Evolutionary conservation across 2,113 vertebrate genomes (phyloP), one percentile per base, ranked within the genome.

Genomic region (Thamnaconus septentrionalis): DNA sequence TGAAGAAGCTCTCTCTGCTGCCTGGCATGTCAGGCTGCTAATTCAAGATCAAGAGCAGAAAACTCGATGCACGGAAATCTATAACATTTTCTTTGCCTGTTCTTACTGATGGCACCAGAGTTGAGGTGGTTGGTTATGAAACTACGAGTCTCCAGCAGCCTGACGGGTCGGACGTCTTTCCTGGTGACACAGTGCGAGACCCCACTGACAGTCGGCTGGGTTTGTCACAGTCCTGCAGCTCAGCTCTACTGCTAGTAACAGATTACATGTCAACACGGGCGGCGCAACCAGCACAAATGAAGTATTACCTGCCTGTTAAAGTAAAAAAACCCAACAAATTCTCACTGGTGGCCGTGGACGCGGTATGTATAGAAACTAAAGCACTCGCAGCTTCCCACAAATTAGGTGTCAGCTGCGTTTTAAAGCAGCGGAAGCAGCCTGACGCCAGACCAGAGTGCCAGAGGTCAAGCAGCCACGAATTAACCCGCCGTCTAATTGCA

Each of bases 221-320:
- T 9, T 50, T 57, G 46, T 46, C 4, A 3, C 10, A 6, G 6
- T 3, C 7, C 42, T 40, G n/a, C n/a, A n/a, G 4, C 47, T 42
- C 61, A 40, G 48, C n/a, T n/a, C n/a, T n/a, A n/a, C 53, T 59
- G 8, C 41, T 50, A 58, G 69, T 67, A 75, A 73, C 50, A 61
- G 73, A 85, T 76, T 60, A 74, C 69, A 65, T 56, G 77, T 65
- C 77, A 63, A 47, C 3, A 0, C 31, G 0, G 43, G n/a, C 7
- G 59, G 5, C 39, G 69, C 42, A 11, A 9, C n/a, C 47, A 51
- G 53, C 8, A 12, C 44, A 41, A 48, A 63, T 60, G 31, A 43
- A 49, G 50, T 53, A 48, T 8, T 8, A 8, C 50, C 7, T 0
- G 7, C 3, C 39, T 12, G 49, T 45, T 10, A 59, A 8, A 31